A percentile compares a stretch with the other conserved stretches of the same genome.
Conservation (phyloP, 1,140 invertebrate species). For the Thereuonema tuberculata region DNA sequence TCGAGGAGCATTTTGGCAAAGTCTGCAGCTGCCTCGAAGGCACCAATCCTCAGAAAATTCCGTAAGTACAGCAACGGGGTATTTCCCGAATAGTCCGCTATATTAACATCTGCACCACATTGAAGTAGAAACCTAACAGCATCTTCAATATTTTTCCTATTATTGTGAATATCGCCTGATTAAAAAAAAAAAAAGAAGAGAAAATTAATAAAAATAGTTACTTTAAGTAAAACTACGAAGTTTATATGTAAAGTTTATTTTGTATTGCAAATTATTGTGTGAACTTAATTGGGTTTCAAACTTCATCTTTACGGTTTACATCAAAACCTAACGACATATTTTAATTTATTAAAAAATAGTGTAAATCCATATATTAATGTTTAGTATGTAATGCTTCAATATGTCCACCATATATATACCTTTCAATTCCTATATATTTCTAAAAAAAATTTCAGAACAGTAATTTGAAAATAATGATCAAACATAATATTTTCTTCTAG, state of each 20-base stretch:
- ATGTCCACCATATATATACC: no score
- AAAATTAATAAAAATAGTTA: background rate
- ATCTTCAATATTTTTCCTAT: conserved; percentile 2
- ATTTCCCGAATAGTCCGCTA: conserved; percentile 31
- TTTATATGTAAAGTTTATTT: background rate
- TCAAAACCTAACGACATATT: background rate
- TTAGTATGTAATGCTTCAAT: no score
- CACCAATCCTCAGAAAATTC: conserved; percentile 22
- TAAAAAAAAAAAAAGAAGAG: background rate
- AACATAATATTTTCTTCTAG: no score
- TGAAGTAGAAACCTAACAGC: conserved; percentile 24
- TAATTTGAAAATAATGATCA: no score
- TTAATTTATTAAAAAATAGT: background rate
- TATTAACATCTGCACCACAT: conserved; percentile 31
- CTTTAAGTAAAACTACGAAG: background rate
- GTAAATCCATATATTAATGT: no score
- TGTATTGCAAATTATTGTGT: no score
- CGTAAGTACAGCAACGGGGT: conserved; percentile 32
- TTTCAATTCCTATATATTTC: no score
- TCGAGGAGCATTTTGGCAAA: conserved; percentile 23
- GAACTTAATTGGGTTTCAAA: no score
- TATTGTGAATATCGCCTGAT: conserved; percentile 2
- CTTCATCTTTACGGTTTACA: background rate
- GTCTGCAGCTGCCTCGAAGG: conserved; percentile 22
- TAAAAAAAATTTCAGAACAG: no score